These are phyloP conservation scores for Albula glossodonta DNA, from an alignment of 2,113 vertebrate species.

Conservation along the genomic window DNA sequence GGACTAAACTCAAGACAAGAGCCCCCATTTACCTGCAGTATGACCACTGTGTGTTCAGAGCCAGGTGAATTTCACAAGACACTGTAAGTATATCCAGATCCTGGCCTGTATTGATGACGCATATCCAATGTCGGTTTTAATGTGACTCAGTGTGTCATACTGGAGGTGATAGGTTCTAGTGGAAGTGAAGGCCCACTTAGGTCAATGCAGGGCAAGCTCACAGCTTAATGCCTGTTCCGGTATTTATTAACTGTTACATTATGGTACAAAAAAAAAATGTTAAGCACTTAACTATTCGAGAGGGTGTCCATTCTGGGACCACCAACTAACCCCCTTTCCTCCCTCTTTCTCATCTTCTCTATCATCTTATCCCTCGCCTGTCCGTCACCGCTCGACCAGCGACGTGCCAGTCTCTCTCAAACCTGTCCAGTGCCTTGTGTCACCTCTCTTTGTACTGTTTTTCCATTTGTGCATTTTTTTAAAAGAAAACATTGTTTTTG, in stretches of 20 bases:
- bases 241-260: constrained; percentile 36
- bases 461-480: constrained; percentile 57
- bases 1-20: background rate
- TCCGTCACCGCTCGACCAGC: constrained; percentile 37
- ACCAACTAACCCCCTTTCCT: constrained; percentile 33
- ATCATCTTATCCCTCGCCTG: background rate
- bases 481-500: constrained; percentile 31
- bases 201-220: background rate
- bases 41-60: background rate
- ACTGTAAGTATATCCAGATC: background rate
- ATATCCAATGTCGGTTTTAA: background rate
- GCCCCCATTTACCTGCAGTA: background rate
- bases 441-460: constrained; percentile 64
- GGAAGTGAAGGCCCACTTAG: background rate
- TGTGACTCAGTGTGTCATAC: background rate
- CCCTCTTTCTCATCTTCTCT: background rate
- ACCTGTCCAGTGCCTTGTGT: constrained; percentile 77
- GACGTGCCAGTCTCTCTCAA: constrained; percentile 57
- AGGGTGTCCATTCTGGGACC: constrained; percentile 1
- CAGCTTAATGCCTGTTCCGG: constrained; percentile 13
- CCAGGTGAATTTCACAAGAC: background rate
- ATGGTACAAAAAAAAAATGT: constrained; percentile 54
- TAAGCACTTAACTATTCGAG: constrained; percentile 55
- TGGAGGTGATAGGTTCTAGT: background rate
- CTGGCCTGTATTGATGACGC: background rate